Evolutionary conservation across 2,797 vertebrate genomes (phyloP).

Genomic region (Typhlichthys eigenmanni): DNA sequence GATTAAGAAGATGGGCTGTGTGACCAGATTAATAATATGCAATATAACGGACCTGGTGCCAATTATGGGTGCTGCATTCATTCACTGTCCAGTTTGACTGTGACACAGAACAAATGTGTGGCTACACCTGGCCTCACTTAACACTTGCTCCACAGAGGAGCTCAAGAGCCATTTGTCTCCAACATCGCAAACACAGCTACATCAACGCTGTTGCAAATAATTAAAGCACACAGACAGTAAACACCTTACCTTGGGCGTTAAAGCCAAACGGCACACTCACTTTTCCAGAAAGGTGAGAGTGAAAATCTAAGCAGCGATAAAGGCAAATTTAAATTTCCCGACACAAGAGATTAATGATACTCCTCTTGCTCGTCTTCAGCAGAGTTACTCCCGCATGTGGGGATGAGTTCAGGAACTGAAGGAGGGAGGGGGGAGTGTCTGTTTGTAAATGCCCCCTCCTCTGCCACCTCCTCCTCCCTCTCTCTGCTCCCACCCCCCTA

Average conservation of each 20-base stretch:
- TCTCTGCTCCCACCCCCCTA: constrained; percentile 43
- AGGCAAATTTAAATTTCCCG: not conserved
- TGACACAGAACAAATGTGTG: constrained; percentile 6
- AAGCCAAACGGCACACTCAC: constrained; percentile 18
- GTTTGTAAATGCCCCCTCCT: constrained; percentile 10
- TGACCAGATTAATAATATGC: constrained; percentile 6
- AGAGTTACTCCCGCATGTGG: constrained; percentile 56
- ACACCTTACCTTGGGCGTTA: constrained; percentile 45
- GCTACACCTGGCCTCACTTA: constrained; percentile 37
- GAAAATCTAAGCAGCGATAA: constrained; percentile 38
- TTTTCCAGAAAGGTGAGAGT: constrained; percentile 5
- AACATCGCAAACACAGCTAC: constrained; percentile 17
- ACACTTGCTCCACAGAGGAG: constrained; percentile 41
- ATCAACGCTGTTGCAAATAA: constrained; percentile 16
- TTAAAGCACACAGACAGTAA: constrained; percentile 18
- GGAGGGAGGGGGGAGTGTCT: constrained; percentile 47
- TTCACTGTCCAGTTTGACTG: constrained; percentile 8
- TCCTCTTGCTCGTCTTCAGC: constrained; percentile 55
- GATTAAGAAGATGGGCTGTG: constrained; percentile 19
- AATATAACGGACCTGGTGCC: constrained; percentile 20
- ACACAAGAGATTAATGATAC: constrained; percentile 31
- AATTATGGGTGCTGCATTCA: constrained; percentile 9
- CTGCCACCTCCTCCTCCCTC: constrained; percentile 46
- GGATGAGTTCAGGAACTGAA: constrained; percentile 65
- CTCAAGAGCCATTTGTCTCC: constrained; percentile 47